Base-by-base conservation (phyloP, 2,113 vertebrate species). In the Cyanoderma ruficeps region DNA sequence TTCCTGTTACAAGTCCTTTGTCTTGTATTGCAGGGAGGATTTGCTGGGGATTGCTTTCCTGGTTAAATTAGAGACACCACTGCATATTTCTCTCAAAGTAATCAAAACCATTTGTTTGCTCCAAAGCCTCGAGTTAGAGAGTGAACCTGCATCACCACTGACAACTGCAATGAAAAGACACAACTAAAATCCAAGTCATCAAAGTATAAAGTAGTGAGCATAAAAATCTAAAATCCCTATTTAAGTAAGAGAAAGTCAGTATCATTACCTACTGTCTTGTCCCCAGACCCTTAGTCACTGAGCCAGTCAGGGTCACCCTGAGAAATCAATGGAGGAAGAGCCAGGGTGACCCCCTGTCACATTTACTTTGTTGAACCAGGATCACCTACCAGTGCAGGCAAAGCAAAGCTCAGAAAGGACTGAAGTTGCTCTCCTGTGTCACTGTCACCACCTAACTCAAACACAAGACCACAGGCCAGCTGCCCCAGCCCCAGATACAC, bases 401-500 rank as follows among this genome's bases (percentile, higher is more conserved):
- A 33, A 50, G 22, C 0, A 2, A 53, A 72, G 49, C 49, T n/a
- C 75, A 50, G 49, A 44, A 76, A 42, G 37, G 60, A 52, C 52
- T 24, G 65, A 63, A 27, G 63, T 33, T 5, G 0, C 42, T 56
- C 27, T 47, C 65, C 84, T 1, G 3, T 46, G 35, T 13, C 4
- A 0, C 42, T 35, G 56, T 20, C 68, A 68, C 27, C 56, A 35
- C 30, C 19, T 65, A 63, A 72, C 37, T 70, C 60, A 72, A 83
- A 76, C 24, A 13, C 0, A 0, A 65, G 41, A 53, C 31, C 37
- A 31, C 61, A 5, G 23, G 15, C 33, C 35, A 39, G 42, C 20
- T 30, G 13, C 47, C 31, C n/a, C 1, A 0, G 21, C 15, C 44
- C 60, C 35, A n/a, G 12, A 57, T 0, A 0, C 5, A 20, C 21